These are phyloP conservation scores for Apodemus sylvaticus DNA, from an alignment of 2,113 vertebrate species.

Conservation along the genomic window DNA sequence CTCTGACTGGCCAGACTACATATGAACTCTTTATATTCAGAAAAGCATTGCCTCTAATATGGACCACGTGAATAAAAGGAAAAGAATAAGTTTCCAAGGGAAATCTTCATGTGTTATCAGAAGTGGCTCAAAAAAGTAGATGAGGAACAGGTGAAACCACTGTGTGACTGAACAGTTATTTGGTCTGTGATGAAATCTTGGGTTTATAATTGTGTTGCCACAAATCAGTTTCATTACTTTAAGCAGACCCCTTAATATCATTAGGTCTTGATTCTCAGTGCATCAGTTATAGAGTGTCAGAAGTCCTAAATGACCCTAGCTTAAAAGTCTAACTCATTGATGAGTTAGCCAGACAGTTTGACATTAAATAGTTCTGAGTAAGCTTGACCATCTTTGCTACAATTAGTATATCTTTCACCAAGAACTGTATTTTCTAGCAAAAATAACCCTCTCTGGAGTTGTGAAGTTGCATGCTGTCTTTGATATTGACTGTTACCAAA, in stretches of 20 bases:
- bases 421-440: neutral
- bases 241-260: slow-evolving; percentile 32
- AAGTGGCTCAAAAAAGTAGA: neutral
- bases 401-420: neutral
- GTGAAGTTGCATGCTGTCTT: neutral
- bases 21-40: neutral
- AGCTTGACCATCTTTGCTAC: neutral
- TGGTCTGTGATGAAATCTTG: neutral
- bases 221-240: slow-evolving; percentile 29
- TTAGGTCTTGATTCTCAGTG: neutral
- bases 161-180: neutral
- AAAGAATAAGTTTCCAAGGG: neutral
- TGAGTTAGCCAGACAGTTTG: neutral
- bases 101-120: neutral
- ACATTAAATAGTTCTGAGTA: neutral
- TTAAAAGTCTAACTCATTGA: slow-evolving; percentile 15
- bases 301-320: neutral
- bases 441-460: neutral
- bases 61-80: neutral
- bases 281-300: neutral
- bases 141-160: neutral
- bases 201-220: neutral
- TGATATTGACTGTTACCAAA: neutral
- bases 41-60: neutral
- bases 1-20: neutral